Evolutionary conservation across 2,888 invertebrate genomes (phyloP), one percentile per base, ranked within the genome.

Genomic region (Bombylius discolor): DNA sequence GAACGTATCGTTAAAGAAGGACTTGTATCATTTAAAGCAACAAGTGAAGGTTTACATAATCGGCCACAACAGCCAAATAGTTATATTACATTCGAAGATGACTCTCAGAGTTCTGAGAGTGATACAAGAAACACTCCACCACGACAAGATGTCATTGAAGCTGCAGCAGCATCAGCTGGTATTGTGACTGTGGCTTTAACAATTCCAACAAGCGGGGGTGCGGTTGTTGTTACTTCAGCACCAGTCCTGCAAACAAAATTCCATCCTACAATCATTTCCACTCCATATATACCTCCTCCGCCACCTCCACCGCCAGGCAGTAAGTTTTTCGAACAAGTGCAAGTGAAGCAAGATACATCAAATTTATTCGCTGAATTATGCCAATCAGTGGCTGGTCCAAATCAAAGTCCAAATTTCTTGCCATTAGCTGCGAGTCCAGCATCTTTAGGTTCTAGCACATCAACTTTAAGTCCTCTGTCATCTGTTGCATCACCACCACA

Each of bases 1-100:
- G 95, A 95, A 72, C 85, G 91, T 66, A 94, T 94, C 47, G 89
- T 95, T 58, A 95, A 95, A 78, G 91, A 94, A 76, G 96, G 96
- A 56, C 82, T 87, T 61, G 86, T 97, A 64, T 86, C 89, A 52
- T 97, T 95, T 76, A 91, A 88, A 69, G 89, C 91, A 47, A 95
- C 95, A 50, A 87, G 89, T 69, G 95, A 95, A 70, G 94, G 93
- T 1, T 84, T 89, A 50, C 80, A 88, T 34, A 86, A 87, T 23
- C 82, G 90, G 57, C 91, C 92, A 4, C 85, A 89, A 64, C 88
- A 88, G 67, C 93, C 91, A 13, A 83, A 85, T 59, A 87, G 88
- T 62, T 94, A 93, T 73, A 82, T 89, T 63, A 89, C 86, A 59
- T 88, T 87, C 58, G 93, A 94, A 65, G 94, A 95, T 66, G 92